Base-by-base conservation (phyloP, 2,797 vertebrate genomes). In the Zenarchopterus dispar region DNA sequence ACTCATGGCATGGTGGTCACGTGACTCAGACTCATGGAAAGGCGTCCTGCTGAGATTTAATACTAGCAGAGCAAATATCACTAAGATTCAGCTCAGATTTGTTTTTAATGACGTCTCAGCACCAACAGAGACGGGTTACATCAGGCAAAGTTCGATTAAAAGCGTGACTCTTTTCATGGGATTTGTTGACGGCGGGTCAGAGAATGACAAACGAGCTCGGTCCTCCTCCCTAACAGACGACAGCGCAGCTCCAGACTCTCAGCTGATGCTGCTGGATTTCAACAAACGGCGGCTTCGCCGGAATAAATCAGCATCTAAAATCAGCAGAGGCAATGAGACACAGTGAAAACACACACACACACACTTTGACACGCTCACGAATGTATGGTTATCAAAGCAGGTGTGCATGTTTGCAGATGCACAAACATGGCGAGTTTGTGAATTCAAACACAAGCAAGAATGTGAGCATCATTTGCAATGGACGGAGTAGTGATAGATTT, bases 261-360 rank as follows among this genome's bases (percentile, higher is more conserved):
- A 26, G 56, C 49, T 49, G 24, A 63, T n/a, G 45, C 24, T 50
- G 56, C 59, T 50, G 58, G n/a, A 43, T 23, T 28, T 68, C 51
- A 9, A 62, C 48, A 68, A 60, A 59, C 36, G 70, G 70, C 78
- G 63, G 56, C 56, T 71, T 11, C 57, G 47, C 50, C 53, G 43
- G 65, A 75, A 75, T 72, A 56, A 74, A 88, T 85, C 77, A 87
- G 91, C 90, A 92, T 88, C 91, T 83, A 86, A 77, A 81, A 87
- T 91, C 72, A 85, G 71, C 67, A 77, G 84, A 89, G 83, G 87
- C 86, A 84, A 90, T 82, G 53, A 71, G 36, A 76, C 70, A 74
- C 43, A 78, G 41, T 57, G 31, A 1, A 70, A 5, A 64, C 11
- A 13, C 33, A 36, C 9, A 36, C 33, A 36, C 33, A 36, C 11